phyloP scores from a whole-genome alignment of 2,797 vertebrate genomes.

The Pygocentrus nattereri region DNA sequence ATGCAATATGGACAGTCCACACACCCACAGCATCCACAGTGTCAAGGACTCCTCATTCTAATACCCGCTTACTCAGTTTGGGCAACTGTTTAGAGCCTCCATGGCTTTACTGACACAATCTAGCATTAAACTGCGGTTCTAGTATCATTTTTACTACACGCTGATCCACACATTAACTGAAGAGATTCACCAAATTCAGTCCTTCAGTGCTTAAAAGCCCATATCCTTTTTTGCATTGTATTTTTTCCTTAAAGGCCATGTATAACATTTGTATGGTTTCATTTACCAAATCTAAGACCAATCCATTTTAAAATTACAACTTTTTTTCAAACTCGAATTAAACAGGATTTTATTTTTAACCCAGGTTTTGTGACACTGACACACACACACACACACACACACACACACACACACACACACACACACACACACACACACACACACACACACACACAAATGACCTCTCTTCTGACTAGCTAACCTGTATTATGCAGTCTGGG shows the following conservation, averaged over 20 bases:
- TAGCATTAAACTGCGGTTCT: neutral
- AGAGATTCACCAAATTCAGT: neutral
- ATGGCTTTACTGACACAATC: neutral
- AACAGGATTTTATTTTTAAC: no score
- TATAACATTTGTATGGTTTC: no score
- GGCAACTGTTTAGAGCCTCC: neutral
- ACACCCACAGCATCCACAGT: neutral
- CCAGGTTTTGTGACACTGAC: no score
- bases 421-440: no score
- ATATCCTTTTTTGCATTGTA: neutral
- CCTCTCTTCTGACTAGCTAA: no score
- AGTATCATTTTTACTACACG: neutral
- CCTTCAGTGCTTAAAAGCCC: neutral
- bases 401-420: no score
- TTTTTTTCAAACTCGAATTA: no score
- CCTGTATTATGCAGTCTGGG: no score
- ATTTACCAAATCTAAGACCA: no score
- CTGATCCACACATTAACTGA: neutral
- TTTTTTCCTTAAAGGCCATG: neutral
- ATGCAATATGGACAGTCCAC: slow-evolving; percentile 24
- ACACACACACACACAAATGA: no score
- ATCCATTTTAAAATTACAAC: no score
- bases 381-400: no score
- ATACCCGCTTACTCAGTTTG: neutral
- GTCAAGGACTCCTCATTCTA: slow-evolving; percentile 15